A percentile compares a stretch with the other conserved stretches of the same genome.
Conservation (phyloP, 2,113 vertebrate species). For the Thermophis baileyi region DNA sequence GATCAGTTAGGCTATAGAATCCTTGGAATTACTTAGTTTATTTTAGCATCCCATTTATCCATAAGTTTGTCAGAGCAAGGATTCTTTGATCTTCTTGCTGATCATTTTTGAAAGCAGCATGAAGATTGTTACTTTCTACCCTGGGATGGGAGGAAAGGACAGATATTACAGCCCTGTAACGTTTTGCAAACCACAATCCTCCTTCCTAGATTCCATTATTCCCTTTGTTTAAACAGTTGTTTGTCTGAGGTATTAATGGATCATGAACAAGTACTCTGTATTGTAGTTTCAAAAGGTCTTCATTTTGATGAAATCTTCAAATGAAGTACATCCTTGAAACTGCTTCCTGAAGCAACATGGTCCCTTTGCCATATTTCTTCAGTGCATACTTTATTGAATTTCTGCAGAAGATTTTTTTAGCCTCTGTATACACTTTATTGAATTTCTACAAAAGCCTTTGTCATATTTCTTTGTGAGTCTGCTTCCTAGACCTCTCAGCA, state of each 20-base stretch:
- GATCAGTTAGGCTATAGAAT: background rate
- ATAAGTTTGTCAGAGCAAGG: background rate
- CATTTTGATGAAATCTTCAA: background rate
- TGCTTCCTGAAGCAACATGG: background rate
- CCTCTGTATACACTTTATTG: background rate
- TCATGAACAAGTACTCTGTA: background rate
- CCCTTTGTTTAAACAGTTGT: background rate
- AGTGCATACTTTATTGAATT: background rate
- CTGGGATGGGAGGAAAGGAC: background rate
- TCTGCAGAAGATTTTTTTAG: background rate
- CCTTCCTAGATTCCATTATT: background rate
- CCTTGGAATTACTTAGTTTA: background rate
- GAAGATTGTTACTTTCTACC: background rate
- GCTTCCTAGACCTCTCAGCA: background rate
- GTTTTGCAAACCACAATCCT: background rate
- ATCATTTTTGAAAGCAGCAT: background rate
- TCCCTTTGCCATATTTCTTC: background rate
- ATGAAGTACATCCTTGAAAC: background rate
- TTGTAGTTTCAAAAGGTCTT: background rate
- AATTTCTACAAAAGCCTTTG: background rate
- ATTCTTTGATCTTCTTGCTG: background rate
- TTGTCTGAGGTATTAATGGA: slow-evolving; percentile 43
- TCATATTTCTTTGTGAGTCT: background rate
- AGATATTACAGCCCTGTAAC: background rate
- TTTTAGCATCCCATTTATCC: background rate